Evolutionary conservation across 2,888 invertebrate species (phyloP).

Genomic region (Agrenia bidenticulata): DNA sequence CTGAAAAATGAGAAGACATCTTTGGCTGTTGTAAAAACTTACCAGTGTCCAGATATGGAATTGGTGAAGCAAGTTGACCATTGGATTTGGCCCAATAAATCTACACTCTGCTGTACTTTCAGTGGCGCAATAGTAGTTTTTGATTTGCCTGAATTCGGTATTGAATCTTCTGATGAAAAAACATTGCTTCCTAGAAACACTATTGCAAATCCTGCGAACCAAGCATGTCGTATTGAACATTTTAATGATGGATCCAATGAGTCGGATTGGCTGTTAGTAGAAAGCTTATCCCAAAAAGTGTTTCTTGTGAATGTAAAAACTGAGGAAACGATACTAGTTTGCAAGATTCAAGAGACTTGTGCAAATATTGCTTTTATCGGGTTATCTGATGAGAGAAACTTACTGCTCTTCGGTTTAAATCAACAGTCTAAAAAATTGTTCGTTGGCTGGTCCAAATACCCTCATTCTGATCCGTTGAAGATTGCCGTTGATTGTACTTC

Average conservation of each 20-base stretch:
- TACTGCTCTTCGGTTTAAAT: constrained; percentile 36
- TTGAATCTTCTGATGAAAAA: too few relatives aligned
- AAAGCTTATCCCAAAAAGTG: constrained; percentile 15
- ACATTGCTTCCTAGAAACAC: too few relatives aligned
- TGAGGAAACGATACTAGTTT: constrained; percentile 1
- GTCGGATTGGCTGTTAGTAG: constrained; percentile 14
- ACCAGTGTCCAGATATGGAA: neutral
- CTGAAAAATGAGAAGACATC: constrained; percentile 11
- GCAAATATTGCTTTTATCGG: constrained; percentile 18
- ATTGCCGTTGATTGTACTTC: constrained; percentile 47
- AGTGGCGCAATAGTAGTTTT: too few relatives aligned
- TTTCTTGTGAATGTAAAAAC: constrained; percentile 15
- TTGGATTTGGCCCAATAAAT: constrained; percentile 46
- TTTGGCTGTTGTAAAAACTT: neutral
- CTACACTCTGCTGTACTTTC: constrained; percentile 30
- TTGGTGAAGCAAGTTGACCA: constrained; percentile 22
- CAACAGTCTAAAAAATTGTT: constrained; percentile 42
- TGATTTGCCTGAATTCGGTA: too few relatives aligned
- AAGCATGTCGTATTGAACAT: too few relatives aligned
- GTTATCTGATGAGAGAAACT: too few relatives aligned
- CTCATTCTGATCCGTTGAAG: constrained; percentile 20
- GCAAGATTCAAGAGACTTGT: constrained; percentile 28
- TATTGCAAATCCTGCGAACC: too few relatives aligned
- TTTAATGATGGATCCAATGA: neutral
- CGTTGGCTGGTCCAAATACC: constrained; percentile 28